Base-by-base conservation (phyloP, 2,888 invertebrate species). In the Pemphredon lugubris region DNA sequence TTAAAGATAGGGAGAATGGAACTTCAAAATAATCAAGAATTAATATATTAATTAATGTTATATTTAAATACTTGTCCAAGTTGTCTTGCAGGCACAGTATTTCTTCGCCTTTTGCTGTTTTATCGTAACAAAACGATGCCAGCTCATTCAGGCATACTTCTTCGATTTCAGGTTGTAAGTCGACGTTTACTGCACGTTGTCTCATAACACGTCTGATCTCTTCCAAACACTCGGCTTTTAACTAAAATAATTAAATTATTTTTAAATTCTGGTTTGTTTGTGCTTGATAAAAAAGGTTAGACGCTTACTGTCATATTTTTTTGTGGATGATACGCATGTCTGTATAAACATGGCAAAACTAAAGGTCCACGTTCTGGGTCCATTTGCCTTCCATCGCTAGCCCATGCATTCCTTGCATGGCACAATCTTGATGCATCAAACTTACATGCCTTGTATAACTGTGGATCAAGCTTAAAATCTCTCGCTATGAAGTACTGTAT, bases 401-500 rank as follows among this genome's bases (percentile, higher is more conserved):
- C 92, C 97, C 97, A 97, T 34, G 94, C 93, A 14, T 92, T 92
- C 79, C 93, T 94, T 0, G 96, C 96, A 84, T 95, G 94, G 87
- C 98, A 98, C 32, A 94, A 92, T 59, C 93, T 93, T 2, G 93
- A 92, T 1, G 98, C 98, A 91, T 98, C 98, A 73, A 93, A 93
- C 83, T 94, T 95, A 87, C 99, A 99, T 26, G 95, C 94, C 85
- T 94, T 93, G 87, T 96, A 99, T 42, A 99, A 90, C 80, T 94
- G 94, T 0, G 97, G 96, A 90, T 98, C 98, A 47, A 98, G 91
- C 84, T 96, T 97, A 88, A 97, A 99, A 90, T 99, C 97, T 82
- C 99, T 93, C 0, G 97, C 96, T 71, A 99, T 94, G 90, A 99
- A 99, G 90, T 98, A 99, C 87, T 99, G 98, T 84, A 99, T 97